A percentile compares a stretch with the other conserved stretches of the same genome.
Evolutionary conservation across 1,140 invertebrate species (phyloP).

Genomic region (Euwallacea fornicatus): DNA sequence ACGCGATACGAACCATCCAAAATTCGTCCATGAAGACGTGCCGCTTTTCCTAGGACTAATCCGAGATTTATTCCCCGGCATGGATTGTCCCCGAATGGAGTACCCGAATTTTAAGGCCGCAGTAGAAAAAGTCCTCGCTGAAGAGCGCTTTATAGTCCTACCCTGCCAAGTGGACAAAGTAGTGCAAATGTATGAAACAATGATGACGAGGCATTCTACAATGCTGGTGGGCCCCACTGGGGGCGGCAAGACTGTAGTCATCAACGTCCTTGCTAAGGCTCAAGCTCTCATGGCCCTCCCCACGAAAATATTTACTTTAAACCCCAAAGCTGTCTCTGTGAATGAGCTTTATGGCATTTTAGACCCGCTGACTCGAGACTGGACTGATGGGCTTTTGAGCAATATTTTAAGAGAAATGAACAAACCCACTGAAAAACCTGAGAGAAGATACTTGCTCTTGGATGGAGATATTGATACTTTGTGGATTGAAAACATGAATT

Average conservation of each 20-base stretch:
- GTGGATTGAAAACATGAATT: constrained; percentile 97
- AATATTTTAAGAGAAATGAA: constrained; percentile 91
- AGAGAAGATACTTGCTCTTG: constrained; percentile 82
- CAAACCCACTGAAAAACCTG: constrained; percentile 66
- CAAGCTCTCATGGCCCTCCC: constrained; percentile 73
- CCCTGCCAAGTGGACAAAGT: constrained; percentile 72
- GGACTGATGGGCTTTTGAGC: constrained; percentile 89
- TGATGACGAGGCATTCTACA: constrained; percentile 89
- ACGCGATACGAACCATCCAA: constrained; percentile 89
- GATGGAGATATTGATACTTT: constrained; percentile 92
- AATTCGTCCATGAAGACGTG: constrained; percentile 89
- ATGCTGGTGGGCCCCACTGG: constrained; percentile 92
- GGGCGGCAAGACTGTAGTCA: constrained; percentile 85
- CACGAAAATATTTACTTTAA: constrained; percentile 77
- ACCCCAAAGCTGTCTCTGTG: constrained; percentile 85
- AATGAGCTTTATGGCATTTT: constrained; percentile 88
- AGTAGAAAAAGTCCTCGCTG: constrained; percentile 66
- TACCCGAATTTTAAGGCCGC: constrained; percentile 84
- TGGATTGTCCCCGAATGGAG: constrained; percentile 80
- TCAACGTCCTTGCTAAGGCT: constrained; percentile 78
- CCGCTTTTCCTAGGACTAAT: constrained; percentile 86
- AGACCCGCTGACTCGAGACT: constrained; percentile 82
- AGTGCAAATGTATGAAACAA: constrained; percentile 88
- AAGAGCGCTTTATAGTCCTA: constrained; percentile 72
- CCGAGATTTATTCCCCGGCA: constrained; percentile 83